Percentiles rank a stretch among this genome's conserved stretches.
Conservation (phyloP, 2,113 vertebrate genomes). For the Sclerurus mexicanus region DNA sequence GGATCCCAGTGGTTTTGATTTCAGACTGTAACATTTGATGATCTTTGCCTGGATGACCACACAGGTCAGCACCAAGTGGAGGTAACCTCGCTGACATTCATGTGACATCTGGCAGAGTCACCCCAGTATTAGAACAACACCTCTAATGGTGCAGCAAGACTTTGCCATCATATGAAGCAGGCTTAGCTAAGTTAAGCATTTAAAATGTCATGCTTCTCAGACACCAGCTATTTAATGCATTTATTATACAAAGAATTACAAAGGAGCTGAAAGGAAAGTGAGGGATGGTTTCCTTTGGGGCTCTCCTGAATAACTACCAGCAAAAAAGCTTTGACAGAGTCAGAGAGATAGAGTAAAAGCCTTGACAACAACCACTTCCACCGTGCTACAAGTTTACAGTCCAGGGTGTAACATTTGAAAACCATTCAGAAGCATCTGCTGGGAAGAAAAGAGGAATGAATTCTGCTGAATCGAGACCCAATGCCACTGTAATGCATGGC, state of each 20-base stretch:
- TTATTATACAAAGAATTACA: neutral
- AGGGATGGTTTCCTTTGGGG: neutral
- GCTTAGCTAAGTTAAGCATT: neutral
- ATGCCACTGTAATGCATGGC: neutral
- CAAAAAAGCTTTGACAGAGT: neutral
- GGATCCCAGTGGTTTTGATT: neutral
- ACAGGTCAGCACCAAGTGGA: neutral
- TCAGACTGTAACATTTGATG: neutral
- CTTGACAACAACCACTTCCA: neutral
- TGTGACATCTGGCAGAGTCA: neutral
- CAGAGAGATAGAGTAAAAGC: neutral
- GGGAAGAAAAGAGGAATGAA: neutral
- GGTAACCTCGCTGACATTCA: neutral
- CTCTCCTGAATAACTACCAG: neutral
- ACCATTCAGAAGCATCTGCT: neutral
- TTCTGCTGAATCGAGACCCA: neutral
- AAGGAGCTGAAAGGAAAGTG: conserved; percentile 6
- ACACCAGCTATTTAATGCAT: neutral
- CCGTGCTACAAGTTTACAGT: neutral
- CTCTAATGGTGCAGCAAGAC: neutral
- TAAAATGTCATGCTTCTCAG: neutral
- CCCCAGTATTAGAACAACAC: neutral
- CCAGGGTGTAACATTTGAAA: neutral
- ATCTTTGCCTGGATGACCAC: neutral
- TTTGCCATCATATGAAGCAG: neutral